A percentile compares a stretch with the other conserved stretches of the same genome.
These are phyloP conservation scores for Tetramorium simillimum DNA, from an alignment of 1,140 invertebrate genomes.

Conservation along the genomic window DNA sequence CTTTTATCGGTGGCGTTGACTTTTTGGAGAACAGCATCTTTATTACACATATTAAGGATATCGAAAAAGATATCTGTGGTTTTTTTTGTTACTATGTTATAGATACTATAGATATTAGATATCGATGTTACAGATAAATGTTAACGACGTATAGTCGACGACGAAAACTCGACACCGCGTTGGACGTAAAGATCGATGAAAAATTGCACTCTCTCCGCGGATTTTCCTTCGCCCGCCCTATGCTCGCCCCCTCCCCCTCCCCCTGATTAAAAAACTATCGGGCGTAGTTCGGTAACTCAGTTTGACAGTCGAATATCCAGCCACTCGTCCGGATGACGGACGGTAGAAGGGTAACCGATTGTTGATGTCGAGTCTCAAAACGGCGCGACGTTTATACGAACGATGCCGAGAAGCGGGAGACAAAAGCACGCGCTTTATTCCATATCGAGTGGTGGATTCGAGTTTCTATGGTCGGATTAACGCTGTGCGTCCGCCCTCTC, in stretches of 20 bases:
- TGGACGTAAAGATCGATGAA: neutral
- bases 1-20: neutral
- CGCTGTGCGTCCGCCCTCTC: conserved; percentile 1
- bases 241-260: neutral
- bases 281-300: conserved; percentile 26
- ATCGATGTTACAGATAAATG: neutral
- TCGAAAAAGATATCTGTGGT: neutral
- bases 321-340: conserved; percentile 40
- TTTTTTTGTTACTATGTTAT: neutral
- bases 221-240: neutral
- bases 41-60: neutral
- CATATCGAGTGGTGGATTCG: conserved; percentile 60
- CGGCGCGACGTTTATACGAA: conserved; percentile 52
- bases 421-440: conserved; percentile 60
- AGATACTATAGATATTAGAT: neutral
- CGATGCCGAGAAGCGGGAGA: conserved; percentile 45
- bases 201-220: neutral
- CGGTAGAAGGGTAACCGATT: conserved; percentile 48
- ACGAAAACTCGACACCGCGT: neutral
- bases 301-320: conserved; percentile 42
- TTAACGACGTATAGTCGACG: neutral
- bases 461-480: conserved; percentile 64
- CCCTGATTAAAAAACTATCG: conserved; percentile 35
- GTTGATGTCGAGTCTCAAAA: conserved; percentile 53
- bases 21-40: neutral